Base-by-base conservation (phyloP, 2,888 invertebrate species). In the Galeruca laticollis region DNA sequence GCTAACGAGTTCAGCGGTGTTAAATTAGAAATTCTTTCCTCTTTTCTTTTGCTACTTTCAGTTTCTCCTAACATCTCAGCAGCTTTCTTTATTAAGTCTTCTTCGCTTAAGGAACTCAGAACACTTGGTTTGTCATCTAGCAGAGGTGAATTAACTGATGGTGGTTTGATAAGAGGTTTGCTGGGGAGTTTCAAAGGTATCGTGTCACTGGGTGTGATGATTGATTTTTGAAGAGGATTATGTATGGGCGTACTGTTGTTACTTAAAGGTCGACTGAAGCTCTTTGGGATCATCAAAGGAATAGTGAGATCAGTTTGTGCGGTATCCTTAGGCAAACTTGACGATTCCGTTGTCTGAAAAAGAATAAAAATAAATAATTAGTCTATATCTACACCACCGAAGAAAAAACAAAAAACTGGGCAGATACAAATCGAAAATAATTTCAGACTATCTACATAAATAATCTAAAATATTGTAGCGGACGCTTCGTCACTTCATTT, bases 31-130 rank as follows among this genome's bases (percentile, higher is more conserved):
- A 9, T n/a, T 49, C 75, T 73, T 35, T 73, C 64, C 9, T 71
- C 15, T n/a, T 49, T 68, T 26, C 62, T 59, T 21, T 56, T 64
- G 2, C 11, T 49, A 8, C 40, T 63, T 13, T 70, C 72, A 31
- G 70, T 82, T 43, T 87, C 87, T 0, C 87, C 87, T 62, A 88
- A 79, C 86, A 89, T 88, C 80, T 89, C 89, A 35, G 87, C 88
- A 31, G 87, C 88, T 80, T 89, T 89, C 80, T 87, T 86, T 31
- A 89, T 88, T 37, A 89, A 78, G 75, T 90, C 89, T 69, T 87
- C 86, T 76, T 89, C 89, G 40, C 88, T 87, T 56, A 89, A 78
- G 0, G 87, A 86, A 73, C 88, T 87, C 37, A 89, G 77, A 3
- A 88, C 87, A 73, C 87, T 86, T 68, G 40, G 77, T 77, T 57